Evolutionary conservation across 1,140 invertebrate species (phyloP), one percentile per base, ranked within the genome.

Genomic region (Mya arenaria): DNA sequence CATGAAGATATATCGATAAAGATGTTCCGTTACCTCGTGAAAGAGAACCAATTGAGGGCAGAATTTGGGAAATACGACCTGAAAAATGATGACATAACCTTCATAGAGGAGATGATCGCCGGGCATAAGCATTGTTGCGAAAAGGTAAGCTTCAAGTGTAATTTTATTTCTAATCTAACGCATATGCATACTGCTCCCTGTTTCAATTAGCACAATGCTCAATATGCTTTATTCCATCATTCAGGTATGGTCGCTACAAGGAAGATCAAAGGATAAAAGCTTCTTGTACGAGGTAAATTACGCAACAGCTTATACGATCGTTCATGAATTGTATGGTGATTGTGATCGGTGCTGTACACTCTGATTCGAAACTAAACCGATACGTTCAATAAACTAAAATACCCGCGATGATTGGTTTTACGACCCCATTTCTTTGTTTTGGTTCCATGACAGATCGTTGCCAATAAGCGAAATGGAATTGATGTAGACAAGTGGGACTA

Each of bases 401-500:
- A 4, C 23, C 8, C 15, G 25, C 15, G 28, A 37, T 13, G 23
- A 1, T 28, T 30, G 34, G 17, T 30, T 10, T 30, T 3, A 36
- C n/a, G 19, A 36, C 15, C 32, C 39, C 10, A 2, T 66, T 10
- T 10, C 1, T n/a, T n/a, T 37, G 28, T 36, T 66, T 30, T 23
- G 10, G 8, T 19, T 15, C 25, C 17, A 41, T 34, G 39, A 41
- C 82, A 95, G 94, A 94, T 96, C 77, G 94, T 96, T 0, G 93
- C 94, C 30, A 96, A 96, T 86, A 93, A 94, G 56, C 87, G 92
- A 28, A 95, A 93, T 82, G 94, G 94, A 25, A 93, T 96, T 37
- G 95, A 96, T 91, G 95, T 96, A 10, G 95, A 96, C 88, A 96
- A 95, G 89, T 96, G 94, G 93, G 95, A 96, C 87, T 96, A 96